Base-by-base conservation (phyloP, 2,888 invertebrate genomes). In the Drosophila niveifrons region DNA sequence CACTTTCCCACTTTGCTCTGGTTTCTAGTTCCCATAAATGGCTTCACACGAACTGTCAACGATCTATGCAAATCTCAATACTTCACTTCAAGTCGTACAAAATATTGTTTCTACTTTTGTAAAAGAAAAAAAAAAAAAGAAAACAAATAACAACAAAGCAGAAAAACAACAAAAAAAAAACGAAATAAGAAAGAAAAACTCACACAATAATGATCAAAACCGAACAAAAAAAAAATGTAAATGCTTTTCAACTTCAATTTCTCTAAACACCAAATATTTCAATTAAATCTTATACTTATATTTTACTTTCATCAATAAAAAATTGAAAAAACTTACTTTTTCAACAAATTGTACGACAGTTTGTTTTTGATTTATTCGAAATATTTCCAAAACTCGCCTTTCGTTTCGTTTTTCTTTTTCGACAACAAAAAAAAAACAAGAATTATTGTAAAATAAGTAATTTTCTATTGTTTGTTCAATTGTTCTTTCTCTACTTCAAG, bases 11-110 rank as follows among this genome's bases (percentile, higher is more conserved):
- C 17, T 55, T 31, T 18, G 31, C 17, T 13, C 28, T 41, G 2
- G 1, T 36, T 74, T 78, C 29, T 75, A 90, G 91, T 91, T 90
- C 75, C 91, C 91, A 75, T 90, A 91, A 89, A 72, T 72, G 75
- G 75, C 50, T 61, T 50, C 50, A 70, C 6, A 46, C 36, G 8
- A 56, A 34, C 53, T 75, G 63, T 47, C 44, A 52, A 70, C 66
- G 48, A 55, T 52, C 66, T 53, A 41, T 59, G 58, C 43, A 47
- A 65, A 65, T 56, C 23, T 44, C 44, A 44, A 44, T 18, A 44
- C 64, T 67, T 77, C 78, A 59, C 59, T 82, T 36, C 52, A 64
- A 58, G 71, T 74, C 82, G 76, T 75, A 79, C 76, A 75, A 79
- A 75, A 66, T 58, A 70, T 80, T 82, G 62, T 85, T 85, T 75